Evolutionary conservation across 2,113 vertebrate genomes (phyloP).

Genomic region (Danionella cerebrum): DNA sequence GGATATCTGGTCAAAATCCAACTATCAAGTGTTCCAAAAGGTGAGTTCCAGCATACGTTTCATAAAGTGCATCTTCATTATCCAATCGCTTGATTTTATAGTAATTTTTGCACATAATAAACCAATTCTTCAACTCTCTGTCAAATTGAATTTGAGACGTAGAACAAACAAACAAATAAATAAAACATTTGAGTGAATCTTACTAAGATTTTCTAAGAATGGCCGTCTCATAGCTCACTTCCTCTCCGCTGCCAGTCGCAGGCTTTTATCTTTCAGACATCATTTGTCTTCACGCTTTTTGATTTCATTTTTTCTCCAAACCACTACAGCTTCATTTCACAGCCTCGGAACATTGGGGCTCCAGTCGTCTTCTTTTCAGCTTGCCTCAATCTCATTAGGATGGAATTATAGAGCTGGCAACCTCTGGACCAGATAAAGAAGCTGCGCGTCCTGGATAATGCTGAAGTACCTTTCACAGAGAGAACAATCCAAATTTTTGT

Average conservation of each 20-base stretch:
- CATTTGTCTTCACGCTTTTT: conserved; percentile 26
- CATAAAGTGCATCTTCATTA: background rate
- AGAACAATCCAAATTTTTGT: no score
- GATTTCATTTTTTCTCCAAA: conserved; percentile 25
- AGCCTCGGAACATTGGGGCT: conserved; percentile 24
- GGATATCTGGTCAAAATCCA: conserved; percentile 74
- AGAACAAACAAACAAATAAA: background rate
- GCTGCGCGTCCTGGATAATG: conserved; percentile 48
- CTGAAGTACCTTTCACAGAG: conserved; percentile 55
- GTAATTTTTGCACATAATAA: no score
- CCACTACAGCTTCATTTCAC: conserved; percentile 19
- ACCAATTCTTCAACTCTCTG: background rate
- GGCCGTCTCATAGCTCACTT: background rate
- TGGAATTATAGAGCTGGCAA: conserved; percentile 47
- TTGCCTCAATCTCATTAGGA: conserved; percentile 62
- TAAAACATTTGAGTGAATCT: conserved; percentile 19
- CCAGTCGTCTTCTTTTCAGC: conserved; percentile 27
- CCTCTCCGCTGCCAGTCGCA: conserved; percentile 1
- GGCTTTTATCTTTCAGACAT: conserved; percentile 32
- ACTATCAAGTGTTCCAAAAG: conserved; percentile 74
- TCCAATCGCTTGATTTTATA: no score
- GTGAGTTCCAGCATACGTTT: conserved; percentile 42
- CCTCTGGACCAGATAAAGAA: conserved; percentile 41
- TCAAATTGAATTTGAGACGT: background rate
- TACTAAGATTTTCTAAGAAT: conserved; percentile 22